These are phyloP conservation scores for Drosophila auraria DNA, from an alignment of 1,140 invertebrate species.

Conservation along the genomic window DNA sequence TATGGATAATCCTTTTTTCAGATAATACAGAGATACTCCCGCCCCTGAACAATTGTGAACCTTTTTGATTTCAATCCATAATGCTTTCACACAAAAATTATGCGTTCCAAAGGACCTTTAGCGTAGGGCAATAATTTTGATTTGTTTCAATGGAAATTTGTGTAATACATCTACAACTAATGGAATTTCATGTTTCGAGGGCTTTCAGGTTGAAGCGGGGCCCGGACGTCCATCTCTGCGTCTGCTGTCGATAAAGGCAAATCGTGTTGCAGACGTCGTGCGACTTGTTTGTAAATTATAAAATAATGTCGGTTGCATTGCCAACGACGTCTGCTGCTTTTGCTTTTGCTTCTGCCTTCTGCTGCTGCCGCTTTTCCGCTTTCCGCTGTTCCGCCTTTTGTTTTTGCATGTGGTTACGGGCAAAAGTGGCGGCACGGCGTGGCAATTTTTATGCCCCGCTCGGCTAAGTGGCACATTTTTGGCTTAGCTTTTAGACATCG, in stretches of 20 bases:
- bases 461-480: constrained; percentile 76
- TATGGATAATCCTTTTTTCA: too few species aligned
- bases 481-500: constrained; percentile 72
- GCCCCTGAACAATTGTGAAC: background rate
- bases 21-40: too few species aligned
- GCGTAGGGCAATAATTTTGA: constrained; percentile 50
- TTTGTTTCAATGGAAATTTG: constrained; percentile 66
- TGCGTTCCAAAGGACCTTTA: constrained; percentile 17
- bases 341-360: constrained; percentile 11
- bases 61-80: background rate
- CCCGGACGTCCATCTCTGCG: constrained; percentile 17
- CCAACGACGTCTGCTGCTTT: constrained; percentile 44
- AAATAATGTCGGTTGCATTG: constrained; percentile 77
- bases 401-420: constrained; percentile 44
- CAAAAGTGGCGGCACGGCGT: constrained; percentile 20
- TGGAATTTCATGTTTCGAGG: constrained; percentile 62
- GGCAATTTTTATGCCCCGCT: constrained; percentile 70
- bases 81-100: constrained; percentile 29
- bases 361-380: background rate
- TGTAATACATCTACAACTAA: constrained; percentile 53
- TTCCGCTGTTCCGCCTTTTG: constrained; percentile 32
- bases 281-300: constrained; percentile 81
- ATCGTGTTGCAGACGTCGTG: constrained; percentile 67
- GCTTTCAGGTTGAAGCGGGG: background rate
- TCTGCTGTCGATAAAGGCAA: constrained; percentile 71